A percentile compares a stretch with the other conserved stretches of the same genome.
These are phyloP conservation scores for Eumacrocentrus americanus DNA, from an alignment of 2,888 invertebrate genomes.

Conservation along the genomic window DNA sequence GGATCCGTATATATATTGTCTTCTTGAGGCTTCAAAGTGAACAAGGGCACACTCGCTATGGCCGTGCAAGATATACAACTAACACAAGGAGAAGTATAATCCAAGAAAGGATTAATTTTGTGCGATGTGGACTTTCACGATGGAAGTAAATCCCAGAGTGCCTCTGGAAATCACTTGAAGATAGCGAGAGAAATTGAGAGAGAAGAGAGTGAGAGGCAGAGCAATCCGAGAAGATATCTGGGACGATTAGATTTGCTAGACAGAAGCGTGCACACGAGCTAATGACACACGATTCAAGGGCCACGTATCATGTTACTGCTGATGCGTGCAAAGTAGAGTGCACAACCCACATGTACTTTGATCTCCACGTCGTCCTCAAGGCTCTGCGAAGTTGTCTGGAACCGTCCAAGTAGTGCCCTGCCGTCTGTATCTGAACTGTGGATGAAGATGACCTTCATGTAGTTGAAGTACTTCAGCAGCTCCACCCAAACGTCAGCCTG, in stretches of 20 bases:
- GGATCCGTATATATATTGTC: neutral
- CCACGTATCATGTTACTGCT: conserved; percentile 27
- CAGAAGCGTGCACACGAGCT: conserved; percentile 42
- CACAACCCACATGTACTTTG: conserved; percentile 72
- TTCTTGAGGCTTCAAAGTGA: neutral
- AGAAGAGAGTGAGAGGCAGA: neutral
- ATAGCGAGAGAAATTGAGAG: neutral
- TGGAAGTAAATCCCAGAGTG: neutral
- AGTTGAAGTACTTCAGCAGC: conserved; percentile 87
- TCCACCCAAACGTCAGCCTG: conserved; percentile 99
- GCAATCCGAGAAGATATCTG: conserved; percentile 5
- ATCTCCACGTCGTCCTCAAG: conserved; percentile 91
- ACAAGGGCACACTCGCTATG: conserved; percentile 3
- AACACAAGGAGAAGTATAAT: neutral
- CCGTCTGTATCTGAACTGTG: conserved; percentile 97
- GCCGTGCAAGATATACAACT: conserved; percentile 5
- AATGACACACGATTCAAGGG: conserved; percentile 34
- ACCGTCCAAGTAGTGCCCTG: conserved; percentile 86
- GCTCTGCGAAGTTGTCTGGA: conserved; percentile 92
- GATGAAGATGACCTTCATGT: conserved; percentile 92
- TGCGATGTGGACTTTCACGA: neutral
- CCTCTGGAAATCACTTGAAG: neutral
- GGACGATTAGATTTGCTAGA: conserved; percentile 29
- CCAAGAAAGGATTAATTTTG: neutral
- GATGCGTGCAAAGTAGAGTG: conserved; percentile 41